Evolutionary conservation across 2,797 vertebrate species (phyloP).

Genomic region (Tenualosa ilisha): DNA sequence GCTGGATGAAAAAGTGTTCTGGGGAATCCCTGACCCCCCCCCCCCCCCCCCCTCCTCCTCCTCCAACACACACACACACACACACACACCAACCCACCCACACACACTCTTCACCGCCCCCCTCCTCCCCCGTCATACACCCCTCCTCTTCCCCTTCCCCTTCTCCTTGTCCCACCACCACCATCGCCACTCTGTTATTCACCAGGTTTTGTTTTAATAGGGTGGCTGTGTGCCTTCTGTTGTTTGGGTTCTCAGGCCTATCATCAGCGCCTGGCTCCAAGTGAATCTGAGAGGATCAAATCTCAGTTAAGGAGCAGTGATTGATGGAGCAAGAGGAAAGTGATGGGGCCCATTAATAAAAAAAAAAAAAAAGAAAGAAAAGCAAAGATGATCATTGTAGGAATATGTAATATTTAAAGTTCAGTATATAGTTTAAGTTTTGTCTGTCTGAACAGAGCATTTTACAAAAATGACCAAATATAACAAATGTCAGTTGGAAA

Average conservation of each 20-base stretch:
- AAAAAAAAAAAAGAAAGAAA: background rate
- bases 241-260: constrained; percentile 25
- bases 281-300: constrained; percentile 23
- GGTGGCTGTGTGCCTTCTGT: constrained; percentile 33
- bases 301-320: background rate
- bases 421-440: background rate
- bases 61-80: background rate
- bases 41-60: constrained; percentile 12
- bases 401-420: background rate
- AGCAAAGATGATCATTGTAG: background rate
- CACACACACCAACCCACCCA: background rate
- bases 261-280: background rate
- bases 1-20: constrained; percentile 34
- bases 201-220: constrained; percentile 28
- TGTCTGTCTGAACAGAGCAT: background rate
- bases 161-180: background rate
- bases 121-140: background rate
- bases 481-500: constrained; percentile 4
- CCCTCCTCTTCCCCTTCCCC: background rate
- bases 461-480: background rate
- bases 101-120: background rate
- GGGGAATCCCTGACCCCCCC: constrained; percentile 39
- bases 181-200: constrained; percentile 13
- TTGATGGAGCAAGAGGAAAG: background rate
- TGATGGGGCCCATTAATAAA: background rate